phyloP scores from a whole-genome alignment of 2,888 invertebrate genomes.

The Agonopterix heracliana region DNA sequence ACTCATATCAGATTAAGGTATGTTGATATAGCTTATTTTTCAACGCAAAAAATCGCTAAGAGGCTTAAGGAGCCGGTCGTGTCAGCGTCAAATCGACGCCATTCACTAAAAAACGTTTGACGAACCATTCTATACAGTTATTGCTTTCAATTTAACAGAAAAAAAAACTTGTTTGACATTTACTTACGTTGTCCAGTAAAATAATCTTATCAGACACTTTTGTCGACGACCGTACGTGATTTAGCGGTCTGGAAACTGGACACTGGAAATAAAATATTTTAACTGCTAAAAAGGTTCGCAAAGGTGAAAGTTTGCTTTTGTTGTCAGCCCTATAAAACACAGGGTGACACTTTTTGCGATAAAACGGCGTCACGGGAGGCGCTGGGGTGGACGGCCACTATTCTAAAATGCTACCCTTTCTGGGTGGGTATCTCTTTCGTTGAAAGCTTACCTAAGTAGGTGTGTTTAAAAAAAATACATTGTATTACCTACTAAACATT shows the following conservation, averaged over 20 bases:
- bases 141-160: too few relatives aligned
- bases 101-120: background rate
- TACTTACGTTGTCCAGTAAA: too few relatives aligned
- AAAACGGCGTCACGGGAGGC: conserved; percentile 52
- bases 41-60: conserved; percentile 4
- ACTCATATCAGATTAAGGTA: conserved; percentile 99
- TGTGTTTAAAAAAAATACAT: too few relatives aligned
- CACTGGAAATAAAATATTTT: conserved; percentile 47
- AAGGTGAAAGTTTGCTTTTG: conserved; percentile 64
- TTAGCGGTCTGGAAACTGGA: conserved; percentile 10
- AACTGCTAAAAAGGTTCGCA: conserved; percentile 45
- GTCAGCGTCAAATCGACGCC: too few relatives aligned
- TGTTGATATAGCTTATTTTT: conserved; percentile 35
- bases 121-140: background rate
- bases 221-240: background rate
- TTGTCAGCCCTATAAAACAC: conserved; percentile 55
- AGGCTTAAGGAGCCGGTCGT: background rate
- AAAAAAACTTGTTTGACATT: too few relatives aligned
- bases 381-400: conserved; percentile 27
- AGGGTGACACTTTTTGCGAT: conserved; percentile 62
- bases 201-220: too few relatives aligned
- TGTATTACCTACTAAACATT: too few relatives aligned
- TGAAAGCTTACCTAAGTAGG: too few relatives aligned
- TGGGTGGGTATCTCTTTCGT: conserved; percentile 11
- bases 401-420: conserved; percentile 46